Evolutionary conservation across 1,140 invertebrate species (phyloP).

Genomic region (Pectinophora gossypiella): DNA sequence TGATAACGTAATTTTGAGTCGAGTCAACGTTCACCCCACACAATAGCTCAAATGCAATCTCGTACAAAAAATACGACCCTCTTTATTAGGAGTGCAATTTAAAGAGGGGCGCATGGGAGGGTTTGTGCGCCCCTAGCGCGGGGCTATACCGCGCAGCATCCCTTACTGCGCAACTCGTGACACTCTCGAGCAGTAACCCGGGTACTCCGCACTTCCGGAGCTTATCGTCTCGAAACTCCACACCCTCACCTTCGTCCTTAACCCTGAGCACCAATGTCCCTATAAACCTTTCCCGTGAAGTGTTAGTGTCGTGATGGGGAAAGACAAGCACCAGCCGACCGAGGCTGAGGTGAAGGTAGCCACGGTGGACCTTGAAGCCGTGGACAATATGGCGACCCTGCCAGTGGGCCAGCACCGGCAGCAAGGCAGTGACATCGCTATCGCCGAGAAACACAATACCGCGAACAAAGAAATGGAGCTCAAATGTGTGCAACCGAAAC

Average conservation of each 20-base stretch:
- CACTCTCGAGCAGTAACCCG: conserved; percentile 46
- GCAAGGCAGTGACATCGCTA: conserved; percentile 80
- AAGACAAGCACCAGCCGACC: conserved; percentile 66
- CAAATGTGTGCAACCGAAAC: conserved; percentile 87
- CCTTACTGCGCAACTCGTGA: conserved; percentile 64
- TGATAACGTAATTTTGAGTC: too few relatives aligned
- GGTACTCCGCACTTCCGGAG: conserved; percentile 54
- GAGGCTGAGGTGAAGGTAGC: conserved; percentile 88
- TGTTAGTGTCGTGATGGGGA: conserved; percentile 55
- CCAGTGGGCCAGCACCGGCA: conserved; percentile 82
- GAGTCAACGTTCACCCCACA: background rate
- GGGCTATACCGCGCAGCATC: conserved; percentile 60
- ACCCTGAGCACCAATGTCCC: conserved; percentile 53
- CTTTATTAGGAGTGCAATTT: conserved; percentile 47
- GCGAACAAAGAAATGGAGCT: conserved; percentile 92
- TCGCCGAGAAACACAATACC: conserved; percentile 85
- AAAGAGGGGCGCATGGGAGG: conserved; percentile 43
- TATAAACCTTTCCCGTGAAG: conserved; percentile 30
- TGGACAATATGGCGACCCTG: conserved; percentile 90
- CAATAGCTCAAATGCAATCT: conserved; percentile 10
- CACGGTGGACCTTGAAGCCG: conserved; percentile 87
- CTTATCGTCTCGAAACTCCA: conserved; percentile 36
- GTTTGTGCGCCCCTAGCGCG: conserved; percentile 53
- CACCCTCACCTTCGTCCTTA: conserved; percentile 38
- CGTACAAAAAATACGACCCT: conserved; percentile 36